Evolutionary conservation across 2,888 invertebrate genomes (phyloP).

Genomic region (Drosophila anomelani): DNA sequence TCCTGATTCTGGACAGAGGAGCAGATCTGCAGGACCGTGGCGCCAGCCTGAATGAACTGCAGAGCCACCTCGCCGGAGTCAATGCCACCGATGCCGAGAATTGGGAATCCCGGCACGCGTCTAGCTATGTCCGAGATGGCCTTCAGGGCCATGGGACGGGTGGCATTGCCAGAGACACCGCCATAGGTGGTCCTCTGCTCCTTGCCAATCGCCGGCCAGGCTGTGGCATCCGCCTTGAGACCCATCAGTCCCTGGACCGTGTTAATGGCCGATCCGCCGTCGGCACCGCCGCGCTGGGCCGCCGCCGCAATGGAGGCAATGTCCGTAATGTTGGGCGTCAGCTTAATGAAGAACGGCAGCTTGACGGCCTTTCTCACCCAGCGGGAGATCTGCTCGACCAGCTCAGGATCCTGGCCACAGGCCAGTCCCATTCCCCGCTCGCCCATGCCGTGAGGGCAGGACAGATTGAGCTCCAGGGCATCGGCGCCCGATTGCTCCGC

Average conservation of each 20-base stretch:
- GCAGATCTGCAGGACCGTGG: conserved; percentile 96
- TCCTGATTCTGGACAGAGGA: conserved; percentile 99
- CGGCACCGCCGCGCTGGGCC: conserved; percentile 95
- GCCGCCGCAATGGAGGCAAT: conserved; percentile 95
- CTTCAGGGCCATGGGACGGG: conserved; percentile 95
- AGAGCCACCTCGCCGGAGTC: conserved; percentile 97
- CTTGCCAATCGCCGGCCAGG: conserved; percentile 96
- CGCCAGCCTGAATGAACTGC: conserved; percentile 97
- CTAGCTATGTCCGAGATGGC: conserved; percentile 96
- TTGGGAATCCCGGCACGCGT: conserved; percentile 94
- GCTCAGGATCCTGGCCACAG: conserved; percentile 96
- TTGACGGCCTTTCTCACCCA: conserved; percentile 95
- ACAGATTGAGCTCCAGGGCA: conserved; percentile 97
- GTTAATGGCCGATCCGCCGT: conserved; percentile 98
- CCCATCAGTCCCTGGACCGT: conserved; percentile 98
- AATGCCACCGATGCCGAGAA: conserved; percentile 98
- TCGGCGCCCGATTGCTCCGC: conserved; percentile 95
- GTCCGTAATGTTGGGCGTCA: conserved; percentile 99
- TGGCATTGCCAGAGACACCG: conserved; percentile 97
- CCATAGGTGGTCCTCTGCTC: conserved; percentile 96
- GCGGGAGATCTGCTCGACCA: conserved; percentile 94
- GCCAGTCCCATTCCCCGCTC: conserved; percentile 99
- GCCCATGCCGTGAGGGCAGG: conserved; percentile 99
- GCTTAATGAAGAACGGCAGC: conserved; percentile 98
- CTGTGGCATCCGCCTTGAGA: conserved; percentile 90